phyloP scores from a whole-genome alignment of 2,888 invertebrate species.

The Lochmaea crataegi region DNA sequence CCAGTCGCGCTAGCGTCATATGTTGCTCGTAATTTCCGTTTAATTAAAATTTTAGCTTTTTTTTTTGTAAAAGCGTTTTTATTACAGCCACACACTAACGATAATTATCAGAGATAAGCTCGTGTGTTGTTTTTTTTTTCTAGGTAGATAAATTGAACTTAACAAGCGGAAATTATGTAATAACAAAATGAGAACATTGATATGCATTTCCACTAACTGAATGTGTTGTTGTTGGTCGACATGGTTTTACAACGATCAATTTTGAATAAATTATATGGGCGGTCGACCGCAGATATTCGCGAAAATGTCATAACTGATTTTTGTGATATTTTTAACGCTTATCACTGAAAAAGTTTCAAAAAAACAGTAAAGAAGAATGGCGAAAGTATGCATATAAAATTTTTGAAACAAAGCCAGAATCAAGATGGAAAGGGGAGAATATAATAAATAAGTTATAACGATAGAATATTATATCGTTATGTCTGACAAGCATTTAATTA shows the following conservation, averaged over 20 bases:
- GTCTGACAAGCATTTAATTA: no score
- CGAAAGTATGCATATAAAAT: no score
- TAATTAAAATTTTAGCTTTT: neutral
- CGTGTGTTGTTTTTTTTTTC: neutral
- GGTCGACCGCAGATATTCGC: no score
- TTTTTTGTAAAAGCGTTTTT: neutral
- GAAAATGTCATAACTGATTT: neutral
- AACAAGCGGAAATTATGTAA: conserved; percentile 7
- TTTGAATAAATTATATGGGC: neutral
- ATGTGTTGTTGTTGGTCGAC: neutral
- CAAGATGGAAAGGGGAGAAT: no score
- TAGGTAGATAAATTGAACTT: conserved; percentile 2
- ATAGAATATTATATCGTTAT: no score
- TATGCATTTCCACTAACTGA: neutral
- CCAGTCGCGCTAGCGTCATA: conserved; percentile 1
- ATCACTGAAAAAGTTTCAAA: no score
- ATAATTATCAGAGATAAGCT: conserved; percentile 1
- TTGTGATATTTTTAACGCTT: neutral
- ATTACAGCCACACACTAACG: neutral
- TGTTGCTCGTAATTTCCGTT: conserved; percentile 5
- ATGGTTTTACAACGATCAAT: neutral
- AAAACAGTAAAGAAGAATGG: no score
- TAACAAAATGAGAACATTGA: neutral
- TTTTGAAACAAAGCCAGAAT: no score
- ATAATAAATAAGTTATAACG: no score